Evolutionary conservation across 2,797 vertebrate species (phyloP).

Genomic region (Salmo trutta): DNA sequence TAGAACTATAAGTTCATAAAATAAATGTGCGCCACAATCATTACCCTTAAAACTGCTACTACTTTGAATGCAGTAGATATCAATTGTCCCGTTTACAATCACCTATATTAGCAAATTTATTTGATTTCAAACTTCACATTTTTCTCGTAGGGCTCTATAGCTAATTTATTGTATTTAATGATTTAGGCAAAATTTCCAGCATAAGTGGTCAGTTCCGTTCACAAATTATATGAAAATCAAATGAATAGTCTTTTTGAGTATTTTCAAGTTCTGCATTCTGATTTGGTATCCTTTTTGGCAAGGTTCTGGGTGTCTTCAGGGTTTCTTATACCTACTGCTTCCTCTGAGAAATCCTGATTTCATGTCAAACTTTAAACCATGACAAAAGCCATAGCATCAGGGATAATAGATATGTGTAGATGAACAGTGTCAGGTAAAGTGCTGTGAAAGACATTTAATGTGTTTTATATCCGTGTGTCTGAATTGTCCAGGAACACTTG

Average conservation of each 20-base stretch:
- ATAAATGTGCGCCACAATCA: no score
- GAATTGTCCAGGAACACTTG: constrained; percentile 80
- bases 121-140: no score
- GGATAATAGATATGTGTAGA: constrained; percentile 77
- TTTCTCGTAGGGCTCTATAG: no score
- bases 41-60: no score
- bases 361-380: constrained; percentile 63
- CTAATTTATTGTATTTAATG: no score
- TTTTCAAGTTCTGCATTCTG: constrained; percentile 58
- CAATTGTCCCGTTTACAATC: no score
- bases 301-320: constrained; percentile 60
- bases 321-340: constrained; percentile 30
- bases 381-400: constrained; percentile 63
- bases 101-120: no score
- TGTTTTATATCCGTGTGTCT: constrained; percentile 81
- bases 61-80: no score
- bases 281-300: constrained; percentile 67
- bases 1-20: no score
- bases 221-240: constrained; percentile 7
- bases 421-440: constrained; percentile 82
- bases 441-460: constrained; percentile 81
- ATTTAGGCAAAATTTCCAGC: no score
- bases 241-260: constrained; percentile 33
- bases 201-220: no score
- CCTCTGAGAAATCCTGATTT: constrained; percentile 30